Percentiles rank a stretch among this genome's conserved stretches.
Evolutionary conservation across 2,797 vertebrate genomes (phyloP).

Genomic region (Acanthornis magna): DNA sequence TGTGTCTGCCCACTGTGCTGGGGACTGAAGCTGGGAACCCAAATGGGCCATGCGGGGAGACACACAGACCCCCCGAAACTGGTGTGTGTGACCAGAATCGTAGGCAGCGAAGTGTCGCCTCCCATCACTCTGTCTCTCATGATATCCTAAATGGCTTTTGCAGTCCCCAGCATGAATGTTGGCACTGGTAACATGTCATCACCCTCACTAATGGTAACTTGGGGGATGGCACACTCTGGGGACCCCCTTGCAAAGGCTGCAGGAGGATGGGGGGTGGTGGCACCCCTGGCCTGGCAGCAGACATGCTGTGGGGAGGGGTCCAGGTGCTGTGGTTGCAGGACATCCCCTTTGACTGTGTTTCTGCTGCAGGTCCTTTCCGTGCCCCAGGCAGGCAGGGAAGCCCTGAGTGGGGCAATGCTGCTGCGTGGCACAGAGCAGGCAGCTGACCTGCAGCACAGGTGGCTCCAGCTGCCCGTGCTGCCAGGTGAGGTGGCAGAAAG

Average conservation of each 20-base stretch:
- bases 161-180: neutral
- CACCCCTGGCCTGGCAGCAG: neutral
- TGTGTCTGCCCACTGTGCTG: neutral
- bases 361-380: neutral
- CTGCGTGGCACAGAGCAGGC: neutral
- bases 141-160: neutral
- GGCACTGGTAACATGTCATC: rapidly evolving
- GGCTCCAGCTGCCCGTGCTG: neutral
- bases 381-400: neutral
- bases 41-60: rapidly evolving
- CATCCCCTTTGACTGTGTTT: rapidly evolving
- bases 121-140: rapidly evolving
- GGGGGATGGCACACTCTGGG: rapidly evolving
- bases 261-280: neutral
- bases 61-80: neutral
- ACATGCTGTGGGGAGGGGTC: neutral
- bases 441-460: neutral
- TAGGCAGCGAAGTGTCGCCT: neutral
- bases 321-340: neutral
- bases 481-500: neutral
- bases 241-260: neutral
- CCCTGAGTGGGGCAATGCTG: neutral
- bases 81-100: neutral
- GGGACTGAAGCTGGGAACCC: neutral
- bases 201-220: rapidly evolving